These are phyloP conservation scores for Marmota flaviventris DNA, from an alignment of 2,113 vertebrate species.

Conservation along the genomic window DNA sequence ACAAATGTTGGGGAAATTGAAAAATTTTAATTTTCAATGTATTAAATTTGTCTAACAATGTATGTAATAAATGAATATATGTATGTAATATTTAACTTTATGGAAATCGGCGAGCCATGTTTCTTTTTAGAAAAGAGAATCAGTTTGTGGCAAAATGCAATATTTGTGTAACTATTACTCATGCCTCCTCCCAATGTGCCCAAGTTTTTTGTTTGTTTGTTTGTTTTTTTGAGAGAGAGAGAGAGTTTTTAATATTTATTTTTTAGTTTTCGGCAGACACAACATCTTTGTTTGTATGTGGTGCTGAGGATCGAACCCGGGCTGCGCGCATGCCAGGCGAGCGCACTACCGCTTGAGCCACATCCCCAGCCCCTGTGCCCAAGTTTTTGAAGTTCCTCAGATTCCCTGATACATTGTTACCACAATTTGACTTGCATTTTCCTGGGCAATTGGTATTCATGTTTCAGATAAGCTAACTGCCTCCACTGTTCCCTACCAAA, in stretches of 20 bases:
- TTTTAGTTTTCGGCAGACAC: too few relatives aligned
- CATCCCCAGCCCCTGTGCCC: background rate
- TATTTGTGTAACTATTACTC: background rate
- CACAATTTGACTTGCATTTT: background rate
- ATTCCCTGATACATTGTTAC: constrained; percentile 10
- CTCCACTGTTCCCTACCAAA: background rate
- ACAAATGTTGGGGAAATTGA: background rate
- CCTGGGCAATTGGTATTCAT: background rate
- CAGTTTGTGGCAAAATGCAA: background rate
- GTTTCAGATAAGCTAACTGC: constrained; percentile 56
- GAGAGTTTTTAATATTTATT: too few relatives aligned
- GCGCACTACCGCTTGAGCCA: too few relatives aligned
- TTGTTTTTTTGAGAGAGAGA: too few relatives aligned
- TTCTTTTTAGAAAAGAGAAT: constrained; percentile 52
- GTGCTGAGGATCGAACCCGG: too few relatives aligned
- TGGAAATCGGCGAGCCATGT: background rate
- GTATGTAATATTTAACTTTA: constrained; percentile 2
- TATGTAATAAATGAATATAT: constrained; percentile 8
- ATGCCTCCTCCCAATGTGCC: background rate
- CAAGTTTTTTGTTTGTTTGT: background rate
- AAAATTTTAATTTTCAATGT: too few relatives aligned
- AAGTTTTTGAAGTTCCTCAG: background rate
- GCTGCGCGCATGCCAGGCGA: too few relatives aligned
- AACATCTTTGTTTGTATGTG: too few relatives aligned
- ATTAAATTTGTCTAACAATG: too few relatives aligned